Percentiles rank a stretch among this genome's conserved stretches.
Evolutionary conservation across 2,113 vertebrate species (phyloP).

Genomic region (Brienomyrus brachyistius): DNA sequence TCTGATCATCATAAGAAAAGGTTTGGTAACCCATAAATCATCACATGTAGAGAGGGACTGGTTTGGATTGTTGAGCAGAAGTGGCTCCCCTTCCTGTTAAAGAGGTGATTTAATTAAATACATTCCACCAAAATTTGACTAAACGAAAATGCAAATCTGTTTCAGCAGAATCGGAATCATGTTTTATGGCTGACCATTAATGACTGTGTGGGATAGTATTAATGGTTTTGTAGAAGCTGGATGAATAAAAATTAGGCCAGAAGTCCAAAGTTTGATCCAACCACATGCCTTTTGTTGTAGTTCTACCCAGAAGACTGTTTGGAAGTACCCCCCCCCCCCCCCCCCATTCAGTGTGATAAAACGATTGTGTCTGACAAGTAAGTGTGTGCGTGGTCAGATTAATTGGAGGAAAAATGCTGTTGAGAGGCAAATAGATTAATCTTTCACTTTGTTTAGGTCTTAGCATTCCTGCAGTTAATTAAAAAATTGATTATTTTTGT

Average conservation of each 20-base stretch:
- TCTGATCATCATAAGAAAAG: not conserved
- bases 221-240: not conserved
- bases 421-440: not conserved
- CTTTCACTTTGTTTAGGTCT: not conserved
- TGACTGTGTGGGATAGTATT: not conserved
- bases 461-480: not conserved
- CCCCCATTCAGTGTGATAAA: not conserved
- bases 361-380: not conserved
- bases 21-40: not conserved
- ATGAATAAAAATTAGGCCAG: not conserved
- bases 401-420: not conserved
- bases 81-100: not conserved
- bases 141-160: not conserved
- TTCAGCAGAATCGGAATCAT: not conserved
- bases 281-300: not conserved
- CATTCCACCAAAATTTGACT: not conserved
- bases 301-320: not conserved
- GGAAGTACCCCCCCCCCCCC: not conserved
- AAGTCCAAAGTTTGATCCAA: not conserved
- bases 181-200: not conserved
- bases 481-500: not conserved
- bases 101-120: not conserved
- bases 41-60: not conserved
- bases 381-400: not conserved
- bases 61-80: not conserved